Evolutionary conservation across 2,888 invertebrate genomes (phyloP).

Genomic region (Salticus scenicus): DNA sequence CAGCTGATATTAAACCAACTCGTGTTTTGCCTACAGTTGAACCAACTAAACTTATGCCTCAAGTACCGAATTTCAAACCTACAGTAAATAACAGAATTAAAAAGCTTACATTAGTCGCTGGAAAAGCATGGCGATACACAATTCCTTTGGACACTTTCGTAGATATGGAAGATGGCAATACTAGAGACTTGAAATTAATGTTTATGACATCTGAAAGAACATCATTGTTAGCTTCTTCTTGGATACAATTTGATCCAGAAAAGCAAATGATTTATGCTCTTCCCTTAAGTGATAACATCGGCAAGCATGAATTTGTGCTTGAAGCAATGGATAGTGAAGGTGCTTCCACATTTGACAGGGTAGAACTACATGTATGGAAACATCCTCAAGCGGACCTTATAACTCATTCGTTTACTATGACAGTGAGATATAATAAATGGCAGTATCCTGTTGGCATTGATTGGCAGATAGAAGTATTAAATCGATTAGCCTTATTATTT

Average conservation of each 20-base stretch:
- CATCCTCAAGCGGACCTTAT: conserved; percentile 86
- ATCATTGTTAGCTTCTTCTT: conserved; percentile 82
- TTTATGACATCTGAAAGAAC: conserved; percentile 80
- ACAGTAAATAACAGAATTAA: conserved; percentile 85
- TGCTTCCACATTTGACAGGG: conserved; percentile 82
- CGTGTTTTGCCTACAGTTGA: conserved; percentile 41
- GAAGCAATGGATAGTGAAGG: conserved; percentile 88
- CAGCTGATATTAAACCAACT: conserved; percentile 50
- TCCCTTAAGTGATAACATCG: conserved; percentile 82
- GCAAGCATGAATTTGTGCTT: conserved; percentile 80
- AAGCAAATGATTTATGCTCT: conserved; percentile 89
- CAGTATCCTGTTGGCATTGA: conserved; percentile 66
- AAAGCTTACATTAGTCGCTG: conserved; percentile 86
- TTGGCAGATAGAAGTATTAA: conserved; percentile 71
- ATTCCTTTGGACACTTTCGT: conserved; percentile 89
- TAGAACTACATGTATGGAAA: conserved; percentile 85
- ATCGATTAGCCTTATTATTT: conserved; percentile 84
- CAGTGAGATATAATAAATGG: conserved; percentile 76
- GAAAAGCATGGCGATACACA: conserved; percentile 85
- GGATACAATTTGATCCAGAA: conserved; percentile 88
- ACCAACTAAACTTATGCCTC: conserved; percentile 73
- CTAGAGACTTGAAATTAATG: conserved; percentile 82
- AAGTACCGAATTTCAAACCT: conserved; percentile 81
- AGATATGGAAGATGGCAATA: conserved; percentile 87
- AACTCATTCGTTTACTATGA: conserved; percentile 87